Evolutionary conservation across 2,888 invertebrate genomes (phyloP).

Genomic region (Chymomyza caudatula): DNA sequence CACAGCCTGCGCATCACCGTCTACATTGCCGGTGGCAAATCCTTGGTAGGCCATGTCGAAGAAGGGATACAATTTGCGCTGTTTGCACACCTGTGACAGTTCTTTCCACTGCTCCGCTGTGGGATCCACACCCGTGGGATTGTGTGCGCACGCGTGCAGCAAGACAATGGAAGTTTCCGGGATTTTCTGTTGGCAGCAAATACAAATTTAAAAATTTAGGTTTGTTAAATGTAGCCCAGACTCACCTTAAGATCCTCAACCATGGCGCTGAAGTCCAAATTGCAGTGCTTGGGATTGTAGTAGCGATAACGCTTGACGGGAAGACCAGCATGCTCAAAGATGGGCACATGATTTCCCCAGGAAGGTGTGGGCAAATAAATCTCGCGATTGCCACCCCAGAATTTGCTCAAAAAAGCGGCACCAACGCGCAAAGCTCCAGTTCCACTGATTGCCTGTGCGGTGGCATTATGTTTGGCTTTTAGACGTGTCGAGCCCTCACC

Average conservation of each 20-base stretch:
- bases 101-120: constrained; percentile 92
- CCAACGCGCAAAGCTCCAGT: constrained; percentile 98
- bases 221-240: constrained; percentile 38
- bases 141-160: constrained; percentile 98
- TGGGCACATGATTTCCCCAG: constrained; percentile 98
- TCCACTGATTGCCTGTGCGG: constrained; percentile 95
- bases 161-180: constrained; percentile 93
- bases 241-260: constrained; percentile 91
- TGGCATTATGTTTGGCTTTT: constrained; percentile 84
- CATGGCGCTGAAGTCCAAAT: constrained; percentile 93
- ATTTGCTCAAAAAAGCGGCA: constrained; percentile 89
- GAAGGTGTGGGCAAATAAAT: constrained; percentile 94
- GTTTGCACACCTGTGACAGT: constrained; percentile 89
- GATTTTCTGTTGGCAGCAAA: constrained; percentile 85
- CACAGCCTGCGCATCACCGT: constrained; percentile 92
- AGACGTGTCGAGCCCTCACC: constrained; percentile 86
- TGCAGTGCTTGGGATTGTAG: constrained; percentile 95
- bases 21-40: constrained; percentile 92
- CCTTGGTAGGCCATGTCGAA: constrained; percentile 99
- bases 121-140: constrained; percentile 98
- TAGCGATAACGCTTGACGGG: constrained; percentile 94
- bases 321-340: constrained; percentile 93
- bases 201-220: constrained; percentile 1
- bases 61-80: constrained; percentile 90
- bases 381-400: constrained; percentile 88